Base-by-base conservation (phyloP, 2,113 vertebrate genomes). In the Perca fluviatilis region DNA sequence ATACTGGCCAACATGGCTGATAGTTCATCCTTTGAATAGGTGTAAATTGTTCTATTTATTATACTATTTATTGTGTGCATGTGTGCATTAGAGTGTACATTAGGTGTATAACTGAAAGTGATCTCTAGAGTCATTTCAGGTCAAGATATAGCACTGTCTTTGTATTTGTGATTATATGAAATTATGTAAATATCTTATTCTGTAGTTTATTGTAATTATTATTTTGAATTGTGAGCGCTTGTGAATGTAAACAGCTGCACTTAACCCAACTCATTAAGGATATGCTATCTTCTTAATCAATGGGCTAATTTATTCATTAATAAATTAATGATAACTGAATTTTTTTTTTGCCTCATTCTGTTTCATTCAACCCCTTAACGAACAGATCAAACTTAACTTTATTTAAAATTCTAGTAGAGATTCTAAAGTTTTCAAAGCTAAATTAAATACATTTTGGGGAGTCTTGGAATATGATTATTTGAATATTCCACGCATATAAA, bases 41-140 rank as follows among this genome's bases (percentile, higher is more conserved):
- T 76, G 51, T 80, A 77, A 77, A 62, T 49, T 30, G 65, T 74
- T 27, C 0, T 82, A 86, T 86, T 86, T 86, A 86, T 86, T 69
- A 10, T 50, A 10, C 1, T 83, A 83, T 79, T 83, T 86, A 79
- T 86, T 83, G 62, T 64, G 7, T 77, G 46, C 3, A 19, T 64
- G 57, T 13, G 21, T 71, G 36, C 19, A 23, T 65, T 70, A 30
- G 21, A 67, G 5, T 43, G 62, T 21, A 7, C 14, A 13, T 68
- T 27, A 30, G 23, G 11, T 15, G 18, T 27, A 25, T 13, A 21
- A 47, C 51, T 56, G 12, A 47, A 30, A 58, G n/a, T 16, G 3
- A 61, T 25, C 30, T 60, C 9, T 13, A 18, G 54, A 69, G 19
- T 10, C 1, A 67, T 40, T 47, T 16, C 23, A 40, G 6, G 73